These are phyloP conservation scores for Pogonus chalceus DNA, from an alignment of 1,140 invertebrate genomes.

Conservation along the genomic window DNA sequence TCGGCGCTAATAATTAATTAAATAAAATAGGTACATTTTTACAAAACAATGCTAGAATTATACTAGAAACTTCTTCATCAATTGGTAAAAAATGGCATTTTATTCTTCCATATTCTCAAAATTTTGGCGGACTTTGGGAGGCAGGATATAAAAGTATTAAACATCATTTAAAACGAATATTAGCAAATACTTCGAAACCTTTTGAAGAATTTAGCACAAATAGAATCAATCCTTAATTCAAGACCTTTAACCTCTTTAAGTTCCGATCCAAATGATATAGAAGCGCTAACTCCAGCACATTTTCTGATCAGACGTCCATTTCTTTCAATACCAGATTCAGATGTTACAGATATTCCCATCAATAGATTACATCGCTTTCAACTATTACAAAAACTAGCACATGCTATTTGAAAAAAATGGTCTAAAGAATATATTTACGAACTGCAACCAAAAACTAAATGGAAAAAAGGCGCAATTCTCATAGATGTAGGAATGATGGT, in stretches of 20 bases:
- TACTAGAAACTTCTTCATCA: no score
- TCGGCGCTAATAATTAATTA: no score
- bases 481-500: no score
- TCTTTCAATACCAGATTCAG: slow-evolving; percentile 14
- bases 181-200: slow-evolving; percentile 17
- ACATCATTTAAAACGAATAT: slow-evolving; percentile 10
- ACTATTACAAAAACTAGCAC: slow-evolving; percentile 12
- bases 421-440: no score
- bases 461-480: no score
- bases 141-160: slow-evolving; percentile 7
- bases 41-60: no score
- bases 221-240: slow-evolving; percentile 23
- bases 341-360: slow-evolving; percentile 14
- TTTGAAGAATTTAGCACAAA: slow-evolving; percentile 21
- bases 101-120: no score
- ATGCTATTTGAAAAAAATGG: slow-evolving; percentile 29
- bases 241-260: slow-evolving; percentile 23
- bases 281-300: slow-evolving; percentile 25
- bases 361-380: slow-evolving; percentile 19
- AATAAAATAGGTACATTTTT: no score
- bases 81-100: no score
- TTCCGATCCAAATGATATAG: slow-evolving; percentile 19
- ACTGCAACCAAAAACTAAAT: no score
- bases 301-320: slow-evolving; percentile 28
- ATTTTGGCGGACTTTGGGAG: slow-evolving; percentile 34